Evolutionary conservation across 2,888 invertebrate species (phyloP).

Genomic region (Cheilosia urbana): DNA sequence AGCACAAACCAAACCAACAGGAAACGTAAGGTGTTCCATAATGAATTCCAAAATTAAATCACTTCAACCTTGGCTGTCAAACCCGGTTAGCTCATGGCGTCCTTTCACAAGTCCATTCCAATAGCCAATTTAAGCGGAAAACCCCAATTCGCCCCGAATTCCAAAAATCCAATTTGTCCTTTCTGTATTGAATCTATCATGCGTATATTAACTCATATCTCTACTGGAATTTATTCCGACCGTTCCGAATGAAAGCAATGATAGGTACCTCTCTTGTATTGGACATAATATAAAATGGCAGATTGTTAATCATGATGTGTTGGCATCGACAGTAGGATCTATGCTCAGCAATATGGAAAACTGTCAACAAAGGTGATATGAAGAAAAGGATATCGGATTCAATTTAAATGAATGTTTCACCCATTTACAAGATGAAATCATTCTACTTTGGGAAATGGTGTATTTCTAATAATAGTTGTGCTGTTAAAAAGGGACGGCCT

Average conservation of each 20-base stretch:
- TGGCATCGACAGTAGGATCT: neutral
- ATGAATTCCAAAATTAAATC: conserved; percentile 20
- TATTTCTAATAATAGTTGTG: neutral
- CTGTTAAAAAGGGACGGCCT: neutral
- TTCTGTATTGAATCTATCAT: conserved; percentile 18
- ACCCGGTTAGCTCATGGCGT: neutral
- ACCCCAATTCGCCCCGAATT: neutral
- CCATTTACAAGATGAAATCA: neutral
- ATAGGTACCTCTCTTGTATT: neutral
- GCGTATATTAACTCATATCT: conserved; percentile 6
- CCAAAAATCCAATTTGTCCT: conserved; percentile 15
- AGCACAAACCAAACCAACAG: neutral
- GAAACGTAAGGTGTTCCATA: conserved; percentile 20
- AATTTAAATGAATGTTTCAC: neutral
- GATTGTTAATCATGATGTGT: neutral
- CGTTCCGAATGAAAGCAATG: neutral
- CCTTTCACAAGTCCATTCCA: neutral
- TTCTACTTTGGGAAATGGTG: neutral
- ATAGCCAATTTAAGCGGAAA: conserved; percentile 7
- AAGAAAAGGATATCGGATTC: conserved; percentile 1
- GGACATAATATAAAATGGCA: conserved; percentile 8
- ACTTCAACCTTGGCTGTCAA: conserved; percentile 5
- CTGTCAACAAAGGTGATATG: conserved; percentile 2
- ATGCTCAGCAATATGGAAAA: conserved; percentile 23
- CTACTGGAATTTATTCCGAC: neutral